phyloP scores from a whole-genome alignment of 1,140 invertebrate species.

The Drosophila sproati region DNA sequence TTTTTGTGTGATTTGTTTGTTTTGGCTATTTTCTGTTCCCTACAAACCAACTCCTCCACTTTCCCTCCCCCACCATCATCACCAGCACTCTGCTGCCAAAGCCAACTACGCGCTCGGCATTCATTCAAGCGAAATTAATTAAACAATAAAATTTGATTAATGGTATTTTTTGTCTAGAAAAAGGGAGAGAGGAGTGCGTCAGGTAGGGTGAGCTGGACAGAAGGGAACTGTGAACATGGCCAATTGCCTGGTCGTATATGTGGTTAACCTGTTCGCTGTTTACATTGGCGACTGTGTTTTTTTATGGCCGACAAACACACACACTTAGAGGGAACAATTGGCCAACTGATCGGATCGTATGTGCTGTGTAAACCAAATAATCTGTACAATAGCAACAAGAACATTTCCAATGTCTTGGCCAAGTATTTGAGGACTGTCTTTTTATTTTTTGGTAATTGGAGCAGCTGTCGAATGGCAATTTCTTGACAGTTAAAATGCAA shows the following conservation, averaged over 20 bases:
- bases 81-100: conserved; percentile 7
- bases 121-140: conserved; percentile 80
- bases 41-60: neutral
- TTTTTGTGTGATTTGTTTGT: conserved; percentile 71
- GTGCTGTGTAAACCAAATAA: conserved; percentile 51
- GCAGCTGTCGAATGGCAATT: conserved; percentile 16
- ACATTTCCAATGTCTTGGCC: conserved; percentile 19
- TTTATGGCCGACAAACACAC: conserved; percentile 9
- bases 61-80: neutral
- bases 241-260: conserved; percentile 31
- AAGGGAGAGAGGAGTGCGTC: neutral
- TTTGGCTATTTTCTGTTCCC: conserved; percentile 29
- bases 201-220: conserved; percentile 13
- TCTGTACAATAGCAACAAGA: conserved; percentile 2
- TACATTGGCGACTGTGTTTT: conserved; percentile 51
- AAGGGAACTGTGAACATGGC: conserved; percentile 18
- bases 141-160: conserved; percentile 82
- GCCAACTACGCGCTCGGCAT: conserved; percentile 37
- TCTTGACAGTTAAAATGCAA: neutral
- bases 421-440: conserved; percentile 8
- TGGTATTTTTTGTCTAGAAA: conserved; percentile 51
- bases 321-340: conserved; percentile 42
- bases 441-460: conserved; percentile 22
- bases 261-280: conserved; percentile 67
- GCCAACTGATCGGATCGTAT: conserved; percentile 52